Base-by-base conservation (phyloP, 2,113 vertebrate genomes). In the Istiophorus platypterus region DNA sequence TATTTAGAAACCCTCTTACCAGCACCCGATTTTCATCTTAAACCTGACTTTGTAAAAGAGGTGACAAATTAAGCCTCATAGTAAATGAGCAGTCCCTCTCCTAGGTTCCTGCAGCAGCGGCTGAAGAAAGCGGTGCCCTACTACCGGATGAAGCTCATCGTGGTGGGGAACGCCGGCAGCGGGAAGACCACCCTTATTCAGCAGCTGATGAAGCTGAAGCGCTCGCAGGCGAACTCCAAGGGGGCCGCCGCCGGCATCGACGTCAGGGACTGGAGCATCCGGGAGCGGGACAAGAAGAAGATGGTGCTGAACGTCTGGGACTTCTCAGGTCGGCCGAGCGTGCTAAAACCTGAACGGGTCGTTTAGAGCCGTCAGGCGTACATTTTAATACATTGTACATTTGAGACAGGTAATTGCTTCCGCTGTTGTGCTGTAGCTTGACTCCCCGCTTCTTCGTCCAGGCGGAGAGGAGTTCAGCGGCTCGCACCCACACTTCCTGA, bases 51-150 rank as follows among this genome's bases (percentile, higher is more conserved):
- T 29, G 6, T 18, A 45, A 22, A 57, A 22, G 18, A 41, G 29
- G 0, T 31, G 42, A 15, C 10, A 45, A 13, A 34, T 34, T 34
- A 34, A 34, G 31, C 31, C 5, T 12, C 7, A 17, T 12, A 5
- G 7, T 26, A 6, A 39, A 18, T 9, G 9, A 57, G 14, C 10
- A 0, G 0, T 12, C 2, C 2, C 13, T 69, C 26, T 20, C 10
- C 4, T n/a, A 99, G 98, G 88, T 98, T 99, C 93, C 96, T 99
- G 88, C 98, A 99, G 67, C 98, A 98, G 89, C 95, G 98, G 27
- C 94, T 99, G 84, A 99, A 98, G 91, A 99, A 99, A 91, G 96
- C 98, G 0, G 97, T 97, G 27, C 98, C 98, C 13, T 99, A 99
- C 70, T 95, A 96, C 81, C 94, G 97, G 64, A 97, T 99, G 97